Percentiles rank a stretch among this genome's conserved stretches.
Conservation (phyloP, 2,888 invertebrate genomes). For the Cerastis leucographa region DNA sequence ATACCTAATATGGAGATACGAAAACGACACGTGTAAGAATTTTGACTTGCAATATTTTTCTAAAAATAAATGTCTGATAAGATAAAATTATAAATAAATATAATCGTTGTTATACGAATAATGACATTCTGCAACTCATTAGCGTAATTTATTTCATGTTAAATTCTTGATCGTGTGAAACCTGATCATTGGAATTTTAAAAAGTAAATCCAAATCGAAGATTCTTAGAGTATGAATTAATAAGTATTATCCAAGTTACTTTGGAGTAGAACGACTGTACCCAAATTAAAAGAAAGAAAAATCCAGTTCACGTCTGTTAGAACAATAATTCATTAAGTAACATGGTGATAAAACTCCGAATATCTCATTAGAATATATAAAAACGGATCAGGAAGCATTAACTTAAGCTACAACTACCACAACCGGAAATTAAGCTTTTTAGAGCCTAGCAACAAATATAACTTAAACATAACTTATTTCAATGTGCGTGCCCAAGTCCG, state of each 20-base stretch:
- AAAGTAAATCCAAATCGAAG: not conserved
- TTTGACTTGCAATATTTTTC: not conserved
- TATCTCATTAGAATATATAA: not conserved
- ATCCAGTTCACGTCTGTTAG: not conserved
- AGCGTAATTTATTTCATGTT: not conserved
- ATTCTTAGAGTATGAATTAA: not conserved
- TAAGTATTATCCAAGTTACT: not conserved
- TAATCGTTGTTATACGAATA: not conserved
- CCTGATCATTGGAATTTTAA: not conserved
- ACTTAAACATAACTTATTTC: constrained; percentile 2
- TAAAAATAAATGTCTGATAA: not conserved
- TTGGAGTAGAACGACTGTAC: not conserved
- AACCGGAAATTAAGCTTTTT: constrained; percentile 1
- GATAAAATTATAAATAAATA: not conserved
- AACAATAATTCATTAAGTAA: not conserved
- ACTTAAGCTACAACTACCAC: not conserved
- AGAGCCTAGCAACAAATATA: not conserved
- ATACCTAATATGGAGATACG: not conserved
- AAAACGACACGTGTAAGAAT: not conserved
- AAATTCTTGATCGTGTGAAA: not conserved
- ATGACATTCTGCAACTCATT: not conserved
- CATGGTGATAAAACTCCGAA: not conserved
- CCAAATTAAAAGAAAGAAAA: not conserved
- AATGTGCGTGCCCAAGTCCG: constrained; percentile 63
- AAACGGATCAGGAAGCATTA: not conserved